Evolutionary conservation across 2,888 invertebrate species (phyloP).

Genomic region (Meta bourneti): DNA sequence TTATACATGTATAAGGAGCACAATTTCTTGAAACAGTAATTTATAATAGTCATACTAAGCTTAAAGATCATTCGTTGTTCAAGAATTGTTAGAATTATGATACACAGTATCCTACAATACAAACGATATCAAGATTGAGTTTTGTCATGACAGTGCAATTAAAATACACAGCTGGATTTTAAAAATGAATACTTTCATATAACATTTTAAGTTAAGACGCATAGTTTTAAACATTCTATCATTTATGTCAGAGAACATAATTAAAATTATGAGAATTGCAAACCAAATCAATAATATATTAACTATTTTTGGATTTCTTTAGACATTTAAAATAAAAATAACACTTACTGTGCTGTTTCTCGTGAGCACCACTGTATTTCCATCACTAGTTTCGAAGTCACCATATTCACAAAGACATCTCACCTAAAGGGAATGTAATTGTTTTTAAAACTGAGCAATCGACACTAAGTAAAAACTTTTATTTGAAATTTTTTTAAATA

Average conservation of each 20-base stretch:
- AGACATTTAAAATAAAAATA: background rate
- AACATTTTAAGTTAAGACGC: no score
- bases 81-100: no score
- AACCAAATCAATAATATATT: background rate
- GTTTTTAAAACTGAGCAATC: no score
- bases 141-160: no score
- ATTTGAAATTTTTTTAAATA: background rate
- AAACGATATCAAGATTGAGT: no score
- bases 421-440: conserved; percentile 81
- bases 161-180: no score
- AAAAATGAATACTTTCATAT: background rate
- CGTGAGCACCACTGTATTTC: conserved; percentile 92
- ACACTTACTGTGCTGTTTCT: conserved; percentile 88
- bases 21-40: no score
- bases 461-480: no score
- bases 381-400: conserved; percentile 95
- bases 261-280: background rate
- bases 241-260: background rate
- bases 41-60: no score
- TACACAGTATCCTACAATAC: no score
- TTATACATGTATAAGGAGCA: no score
- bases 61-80: no score
- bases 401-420: conserved; percentile 94
- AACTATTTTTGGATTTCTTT: background rate
- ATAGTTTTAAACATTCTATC: background rate